Conservation (phyloP, 2,113 vertebrate species). For the Athene cunicularia region DNA sequence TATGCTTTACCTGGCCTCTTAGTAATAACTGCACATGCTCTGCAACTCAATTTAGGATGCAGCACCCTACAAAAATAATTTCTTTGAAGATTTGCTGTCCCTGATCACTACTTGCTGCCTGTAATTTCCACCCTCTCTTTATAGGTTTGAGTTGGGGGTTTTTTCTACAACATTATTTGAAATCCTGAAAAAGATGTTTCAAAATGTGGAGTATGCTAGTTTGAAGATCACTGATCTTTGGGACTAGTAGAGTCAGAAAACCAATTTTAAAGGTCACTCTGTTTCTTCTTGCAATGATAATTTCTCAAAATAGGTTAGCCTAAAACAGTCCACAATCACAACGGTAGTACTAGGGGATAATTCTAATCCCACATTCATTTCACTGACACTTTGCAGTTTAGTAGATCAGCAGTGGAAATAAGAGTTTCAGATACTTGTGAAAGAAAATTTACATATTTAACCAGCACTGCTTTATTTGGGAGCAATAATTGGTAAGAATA, state of each 20-base stretch:
- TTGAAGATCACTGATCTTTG: not conserved
- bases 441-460: not conserved
- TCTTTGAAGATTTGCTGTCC: not conserved
- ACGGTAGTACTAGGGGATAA: not conserved
- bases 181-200: not conserved
- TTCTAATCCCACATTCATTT: not conserved
- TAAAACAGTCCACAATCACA: not conserved
- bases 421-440: not conserved
- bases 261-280: not conserved
- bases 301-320: not conserved
- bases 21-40: not conserved
- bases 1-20: not conserved
- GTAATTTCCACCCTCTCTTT: not conserved
- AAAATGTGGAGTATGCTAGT: not conserved
- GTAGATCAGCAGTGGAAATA: not conserved
- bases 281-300: not conserved
- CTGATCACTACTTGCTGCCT: not conserved
- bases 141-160: not conserved
- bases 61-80: not conserved
- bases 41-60: not conserved
- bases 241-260: not conserved
- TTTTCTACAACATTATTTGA: not conserved
- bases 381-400: not conserved
- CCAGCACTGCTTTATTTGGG: not conserved
- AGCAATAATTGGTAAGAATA: not conserved